A percentile compares a stretch with the other conserved stretches of the same genome.
Conservation (phyloP, 2,113 vertebrate species). For the Aviceda subcristata region DNA sequence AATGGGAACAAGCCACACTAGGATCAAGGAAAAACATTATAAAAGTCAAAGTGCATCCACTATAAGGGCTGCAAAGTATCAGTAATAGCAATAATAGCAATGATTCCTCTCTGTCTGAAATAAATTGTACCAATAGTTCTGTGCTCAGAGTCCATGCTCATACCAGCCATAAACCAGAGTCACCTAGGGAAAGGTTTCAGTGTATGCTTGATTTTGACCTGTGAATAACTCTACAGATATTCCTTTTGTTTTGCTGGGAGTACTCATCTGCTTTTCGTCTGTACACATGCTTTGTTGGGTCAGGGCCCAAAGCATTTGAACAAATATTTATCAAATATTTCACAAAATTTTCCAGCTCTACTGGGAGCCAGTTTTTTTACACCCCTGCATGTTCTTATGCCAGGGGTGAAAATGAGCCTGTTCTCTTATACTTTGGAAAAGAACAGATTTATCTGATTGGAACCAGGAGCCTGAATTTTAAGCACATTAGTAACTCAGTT, state of each 20-base stretch:
- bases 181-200: neutral
- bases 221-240: slow-evolving; percentile 6
- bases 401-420: slow-evolving; percentile 29
- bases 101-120: slow-evolving; percentile 14
- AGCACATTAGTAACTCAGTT: slow-evolving; percentile 8
- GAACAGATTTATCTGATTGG: slow-evolving; percentile 24
- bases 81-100: slow-evolving; percentile 9
- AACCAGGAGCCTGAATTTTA: slow-evolving; percentile 41
- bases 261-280: slow-evolving; percentile 3
- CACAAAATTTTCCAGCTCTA: neutral
- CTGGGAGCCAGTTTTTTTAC: neutral
- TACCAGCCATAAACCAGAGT: neutral
- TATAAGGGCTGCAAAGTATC: neutral
- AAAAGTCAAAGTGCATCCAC: neutral
- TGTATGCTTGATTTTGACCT: neutral
- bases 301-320: slow-evolving; percentile 33
- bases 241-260: slow-evolving; percentile 5
- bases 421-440: slow-evolving; percentile 21
- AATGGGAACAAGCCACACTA: neutral
- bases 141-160: neutral
- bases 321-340: slow-evolving; percentile 56
- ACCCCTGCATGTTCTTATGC: neutral
- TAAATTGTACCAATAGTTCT: neutral
- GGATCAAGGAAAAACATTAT: neutral
- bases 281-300: slow-evolving; percentile 13